These are phyloP conservation scores for Apamea monoglypha DNA, from an alignment of 2,888 invertebrate genomes.

Conservation along the genomic window DNA sequence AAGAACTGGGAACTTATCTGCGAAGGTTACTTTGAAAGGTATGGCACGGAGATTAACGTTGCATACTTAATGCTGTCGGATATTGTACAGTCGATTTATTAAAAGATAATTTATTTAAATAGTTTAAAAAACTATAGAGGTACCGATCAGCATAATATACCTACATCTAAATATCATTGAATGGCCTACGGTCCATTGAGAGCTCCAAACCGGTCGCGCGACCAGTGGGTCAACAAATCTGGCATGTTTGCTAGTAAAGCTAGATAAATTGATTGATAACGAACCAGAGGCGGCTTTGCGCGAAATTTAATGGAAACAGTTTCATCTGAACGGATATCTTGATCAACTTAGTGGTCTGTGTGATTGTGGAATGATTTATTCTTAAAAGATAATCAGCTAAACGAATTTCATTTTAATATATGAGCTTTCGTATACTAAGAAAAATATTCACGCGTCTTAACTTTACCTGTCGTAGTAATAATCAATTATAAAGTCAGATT, in stretches of 20 bases:
- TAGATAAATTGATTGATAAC: slow-evolving; percentile 89
- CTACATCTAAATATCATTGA: slow-evolving; percentile 70
- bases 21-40: slow-evolving; percentile 53
- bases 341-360: slow-evolving; percentile 75
- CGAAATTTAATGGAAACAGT: slow-evolving; percentile 85
- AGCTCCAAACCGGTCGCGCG: slow-evolving; percentile 78
- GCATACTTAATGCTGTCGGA: slow-evolving; percentile 32
- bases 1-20: slow-evolving; percentile 56
- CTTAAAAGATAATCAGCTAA: slow-evolving; percentile 69
- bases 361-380: slow-evolving; percentile 79
- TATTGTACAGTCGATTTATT: slow-evolving; percentile 37
- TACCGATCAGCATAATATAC: slow-evolving; percentile 56
- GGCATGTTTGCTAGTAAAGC: slow-evolving; percentile 78
- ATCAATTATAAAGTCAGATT: slow-evolving; percentile 29
- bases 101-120: slow-evolving; percentile 55
- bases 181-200: slow-evolving; percentile 80
- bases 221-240: slow-evolving; percentile 83
- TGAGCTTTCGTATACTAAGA: slow-evolving; percentile 9
- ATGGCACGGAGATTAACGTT: slow-evolving; percentile 31
- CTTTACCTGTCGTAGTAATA: slow-evolving; percentile 10
- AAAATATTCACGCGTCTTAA: slow-evolving; percentile 11
- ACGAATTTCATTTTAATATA: slow-evolving; percentile 57
- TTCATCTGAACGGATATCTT: slow-evolving; percentile 80
- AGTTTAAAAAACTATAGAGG: slow-evolving; percentile 54
- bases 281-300: slow-evolving; percentile 81